Evolutionary conservation across 1,140 invertebrate species (phyloP).

Genomic region (Parasteatoda tepidariorum): DNA sequence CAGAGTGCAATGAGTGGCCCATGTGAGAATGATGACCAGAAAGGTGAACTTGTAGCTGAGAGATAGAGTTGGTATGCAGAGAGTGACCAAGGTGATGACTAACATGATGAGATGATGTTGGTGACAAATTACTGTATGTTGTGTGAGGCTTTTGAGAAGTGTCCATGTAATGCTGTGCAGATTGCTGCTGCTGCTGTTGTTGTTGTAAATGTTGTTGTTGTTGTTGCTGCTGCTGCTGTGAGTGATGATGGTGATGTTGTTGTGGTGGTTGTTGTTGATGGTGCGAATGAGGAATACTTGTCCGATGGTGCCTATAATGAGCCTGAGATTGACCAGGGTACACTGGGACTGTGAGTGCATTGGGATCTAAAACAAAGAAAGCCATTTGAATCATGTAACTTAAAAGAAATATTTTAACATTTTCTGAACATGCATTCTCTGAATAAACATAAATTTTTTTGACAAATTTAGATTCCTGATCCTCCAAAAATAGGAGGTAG

Average conservation of each 20-base stretch:
- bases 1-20: slow-evolving; percentile 13
- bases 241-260: slow-evolving; percentile 32
- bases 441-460: too few relatives aligned
- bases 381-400: too few relatives aligned
- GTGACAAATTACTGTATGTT: slow-evolving; percentile 46
- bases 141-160: slow-evolving; percentile 41
- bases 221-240: slow-evolving; percentile 41
- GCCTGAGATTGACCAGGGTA: slow-evolving; percentile 55
- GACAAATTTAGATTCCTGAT: too few relatives aligned
- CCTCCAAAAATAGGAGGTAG: too few relatives aligned
- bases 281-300: slow-evolving; percentile 28
- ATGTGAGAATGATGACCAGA: slow-evolving; percentile 49
- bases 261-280: slow-evolving; percentile 11
- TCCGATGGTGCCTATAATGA: slow-evolving; percentile 50
- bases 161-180: slow-evolving; percentile 27
- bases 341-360: slow-evolving; percentile 17
- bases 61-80: slow-evolving; percentile 43
- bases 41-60: slow-evolving; percentile 53
- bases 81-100: slow-evolving; percentile 40
- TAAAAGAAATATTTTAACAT: too few relatives aligned
- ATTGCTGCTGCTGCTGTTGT: slow-evolving; percentile 23
- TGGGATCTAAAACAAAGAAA: slow-evolving; percentile 20
- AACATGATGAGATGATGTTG: slow-evolving; percentile 32
- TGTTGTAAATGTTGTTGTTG: slow-evolving; percentile 38
- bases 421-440: too few relatives aligned